phyloP scores from a whole-genome alignment of 2,113 vertebrate species.

The Seriola dumerili region DNA sequence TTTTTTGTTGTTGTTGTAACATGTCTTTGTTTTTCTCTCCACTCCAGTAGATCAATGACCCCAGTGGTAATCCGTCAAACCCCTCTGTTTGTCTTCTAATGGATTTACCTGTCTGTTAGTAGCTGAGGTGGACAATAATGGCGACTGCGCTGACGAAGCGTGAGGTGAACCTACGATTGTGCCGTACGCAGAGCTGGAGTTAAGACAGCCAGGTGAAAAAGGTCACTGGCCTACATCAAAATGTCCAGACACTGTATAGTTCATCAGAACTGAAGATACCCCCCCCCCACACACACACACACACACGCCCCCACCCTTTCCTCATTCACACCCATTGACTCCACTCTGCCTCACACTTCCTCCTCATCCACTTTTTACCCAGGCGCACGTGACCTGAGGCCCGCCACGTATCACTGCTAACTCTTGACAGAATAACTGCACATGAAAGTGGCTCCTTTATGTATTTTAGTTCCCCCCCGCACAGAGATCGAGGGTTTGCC shows the following conservation, averaged over 20 bases:
- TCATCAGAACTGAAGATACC: slow-evolving; percentile 17
- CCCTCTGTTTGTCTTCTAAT: slow-evolving; percentile 17
- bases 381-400: slow-evolving; percentile 24
- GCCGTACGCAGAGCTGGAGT: not conserved
- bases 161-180: slow-evolving; percentile 1
- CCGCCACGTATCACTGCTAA: not conserved
- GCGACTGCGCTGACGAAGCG: not conserved
- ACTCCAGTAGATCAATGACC: slow-evolving; percentile 26
- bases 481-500: not conserved
- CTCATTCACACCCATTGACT: slow-evolving; percentile 37
- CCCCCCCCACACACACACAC: not conserved
- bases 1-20: not conserved
- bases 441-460: slow-evolving; percentile 41
- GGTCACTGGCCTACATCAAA: slow-evolving; percentile 54
- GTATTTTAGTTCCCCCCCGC: slow-evolving; percentile 4
- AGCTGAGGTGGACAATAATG: slow-evolving; percentile 5
- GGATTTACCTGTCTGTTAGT: slow-evolving; percentile 34
- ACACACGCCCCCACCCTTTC: not conserved
- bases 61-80: not conserved
- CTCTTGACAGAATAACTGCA: slow-evolving; percentile 40
- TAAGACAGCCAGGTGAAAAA: slow-evolving; percentile 1
- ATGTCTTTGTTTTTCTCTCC: not conserved
- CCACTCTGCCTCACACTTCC: slow-evolving; percentile 23
- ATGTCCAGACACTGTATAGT: slow-evolving; percentile 52
- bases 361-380: slow-evolving; percentile 20